Base-by-base conservation (phyloP, 2,888 invertebrate genomes). In the Mythimna vitellina region DNA sequence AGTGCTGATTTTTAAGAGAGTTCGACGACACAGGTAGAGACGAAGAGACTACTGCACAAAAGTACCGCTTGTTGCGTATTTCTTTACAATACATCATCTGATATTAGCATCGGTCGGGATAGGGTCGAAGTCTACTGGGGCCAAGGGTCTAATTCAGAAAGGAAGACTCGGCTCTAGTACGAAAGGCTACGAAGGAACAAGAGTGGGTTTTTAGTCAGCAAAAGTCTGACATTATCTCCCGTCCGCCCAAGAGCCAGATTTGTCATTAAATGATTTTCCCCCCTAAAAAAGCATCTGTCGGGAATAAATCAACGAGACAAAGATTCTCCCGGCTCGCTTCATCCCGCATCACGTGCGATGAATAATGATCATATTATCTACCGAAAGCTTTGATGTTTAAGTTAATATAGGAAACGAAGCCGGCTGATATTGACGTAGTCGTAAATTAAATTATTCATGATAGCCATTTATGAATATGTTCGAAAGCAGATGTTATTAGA, bases 61-160 rank as follows among this genome's bases (percentile, higher is more conserved):
- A 35, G 6, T 57, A 60, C 20, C 10, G 46, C 46, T 53, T 61
- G 72, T 67, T 53, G 42, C 58, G 17, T 62, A 14, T 63, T 62
- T 58, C 49, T 38, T 65, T 5, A 49, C 54, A n/a, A 32, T 57
- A 10, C 8, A 6, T n/a, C 22, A 10, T 53, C 53, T 38, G 5
- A 65, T 62, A 54, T 66, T 61, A 65, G 9, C 67, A 78, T 57
- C 17, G 54, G 65, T 54, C 61, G 73, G 49, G 42, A 78, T n/a
- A n/a, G n/a, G n/a, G n/a, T n/a, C n/a, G n/a, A n/a, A n/a, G n/a
- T n/a, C n/a, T n/a, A n/a, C n/a, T n/a, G n/a, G n/a, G n/a, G n/a
- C n/a, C n/a, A n/a, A n/a, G n/a, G n/a, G n/a, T n/a, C n/a, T n/a
- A n/a, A n/a, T n/a, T n/a, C n/a, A n/a, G n/a, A n/a, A n/a, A n/a